phyloP scores from a whole-genome alignment of 2,888 invertebrate genomes.

The Tenthredo distinguenda region DNA sequence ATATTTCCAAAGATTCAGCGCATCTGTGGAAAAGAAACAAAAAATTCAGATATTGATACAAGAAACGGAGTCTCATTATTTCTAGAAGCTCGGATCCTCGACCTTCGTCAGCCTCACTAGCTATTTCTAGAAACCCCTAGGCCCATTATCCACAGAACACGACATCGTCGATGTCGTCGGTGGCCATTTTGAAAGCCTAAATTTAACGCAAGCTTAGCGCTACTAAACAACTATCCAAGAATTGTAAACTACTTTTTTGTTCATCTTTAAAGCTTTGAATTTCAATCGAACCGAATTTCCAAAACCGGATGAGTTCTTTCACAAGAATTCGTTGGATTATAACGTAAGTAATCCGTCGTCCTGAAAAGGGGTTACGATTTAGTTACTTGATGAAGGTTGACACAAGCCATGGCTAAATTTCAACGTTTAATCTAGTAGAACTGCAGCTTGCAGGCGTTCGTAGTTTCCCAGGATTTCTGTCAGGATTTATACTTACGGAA shows the following conservation, averaged over 20 bases:
- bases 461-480: slow-evolving; percentile 7
- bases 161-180: neutral
- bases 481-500: slow-evolving; percentile 17
- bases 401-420: neutral
- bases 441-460: neutral
- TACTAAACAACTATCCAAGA: neutral
- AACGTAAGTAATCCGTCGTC: neutral
- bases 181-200: neutral
- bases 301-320: no score
- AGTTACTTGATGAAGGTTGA: slow-evolving; percentile 8
- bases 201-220: neutral
- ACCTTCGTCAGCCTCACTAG: neutral
- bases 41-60: neutral
- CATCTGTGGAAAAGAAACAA: neutral
- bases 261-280: neutral
- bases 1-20: neutral
- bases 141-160: neutral
- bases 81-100: neutral
- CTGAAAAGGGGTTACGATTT: neutral
- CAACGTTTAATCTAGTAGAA: slow-evolving; percentile 37
- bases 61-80: neutral
- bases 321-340: no score
- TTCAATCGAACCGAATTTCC: no score
- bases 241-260: neutral
- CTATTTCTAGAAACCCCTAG: neutral